Base-by-base conservation (phyloP, 2,113 vertebrate species). In the Protobothrops flavoviridis region DNA sequence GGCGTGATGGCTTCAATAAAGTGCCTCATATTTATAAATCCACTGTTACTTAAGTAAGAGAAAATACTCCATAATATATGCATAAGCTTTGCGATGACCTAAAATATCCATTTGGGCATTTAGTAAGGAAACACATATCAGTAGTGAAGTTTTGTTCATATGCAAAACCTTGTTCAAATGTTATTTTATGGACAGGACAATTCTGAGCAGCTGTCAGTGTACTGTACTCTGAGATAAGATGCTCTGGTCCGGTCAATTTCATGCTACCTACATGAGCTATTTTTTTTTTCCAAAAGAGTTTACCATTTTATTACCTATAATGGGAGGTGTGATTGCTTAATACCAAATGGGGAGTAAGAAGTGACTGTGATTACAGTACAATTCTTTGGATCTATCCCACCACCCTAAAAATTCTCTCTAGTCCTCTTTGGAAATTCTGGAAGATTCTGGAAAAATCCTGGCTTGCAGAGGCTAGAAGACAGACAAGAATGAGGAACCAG, bases 1-100 rank as follows among this genome's bases (percentile, higher is more conserved):
- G 92, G 88, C 56, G 94, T 93, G 92, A 94, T 53, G 26, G 48
- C 81, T 33, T 8, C 69, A 93, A 39, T 13, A 50, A 57, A 81
- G 74, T 26, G 50, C 24, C 45, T 90, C 50, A 85, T 1, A 29
- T 81, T 59, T 55, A 23, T 9, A 89, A 91, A 87, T 86, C 48
- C 1, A 5, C 50, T 85, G 12, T n/a, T 59, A 13, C 93, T 85
- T 0, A 0, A 7, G 33, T 23, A 39, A 53, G 39, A 61, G 11
- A 90, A 88, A 88, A 89, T 56, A 86, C 26, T n/a, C 43, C n/a
- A 43, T 23, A 45, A 90, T 45, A 48, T 29, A 48, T 45, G 10
- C 12, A 90, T 0, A 39, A 39, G 33, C 43, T n/a, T 26, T 0
- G 0, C 9, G 50, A 50, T 24, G 26, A 5, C 45, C 91, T 39